Base-by-base conservation (phyloP, 2,797 vertebrate genomes). In the Trematomus bernacchii region DNA sequence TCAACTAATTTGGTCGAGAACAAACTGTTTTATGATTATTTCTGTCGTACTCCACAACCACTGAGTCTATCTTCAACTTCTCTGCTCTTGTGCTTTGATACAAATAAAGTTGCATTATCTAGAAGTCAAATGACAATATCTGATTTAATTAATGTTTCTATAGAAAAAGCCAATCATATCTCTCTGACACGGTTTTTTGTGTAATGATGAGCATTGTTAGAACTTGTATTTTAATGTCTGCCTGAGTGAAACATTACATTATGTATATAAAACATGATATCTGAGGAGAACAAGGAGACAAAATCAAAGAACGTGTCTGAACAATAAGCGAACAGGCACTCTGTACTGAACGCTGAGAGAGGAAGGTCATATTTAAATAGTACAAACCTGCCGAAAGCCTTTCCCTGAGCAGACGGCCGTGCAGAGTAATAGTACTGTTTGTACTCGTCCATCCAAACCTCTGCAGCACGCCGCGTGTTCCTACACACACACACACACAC, bases 381-480 rank as follows among this genome's bases (percentile, higher is more conserved):
- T 61, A 75, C 96, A 73, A 85, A 99, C 98, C 97, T 99, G 88
- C 98, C 98, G 8, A 96, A 99, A 0, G 96, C 94, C 77, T 99
- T 99, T 46, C 97, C 97, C 19, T 98, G 96, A 40, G 98, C 98
- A 0, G 98, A 99, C 0, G 98, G 98, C 58, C 98, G 92, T 0
- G 98, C 98, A 10, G 98, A 96, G 1, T 99, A 99, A 88, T 99
- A 99, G 89, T 97, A 97, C 80, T 98, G 97, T 73, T 99, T 99
- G 88, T 97, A 99, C 5, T 99, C 97, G 43, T 99, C 98, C 98
- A 99, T 99, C 98, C 98, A 99, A 40, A 99, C 98, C 89, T 99
- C 98, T 0, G 98, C 98, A 0, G 98, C 97, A 65, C 98, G 95
- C 68, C 97, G 96, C 43, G 98, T 99, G 89, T 99, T 99, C 95